These are phyloP conservation scores for Phenganax stokvisi DNA, from an alignment of 92 coral and sea anemone genomes.

Conservation along the genomic window DNA sequence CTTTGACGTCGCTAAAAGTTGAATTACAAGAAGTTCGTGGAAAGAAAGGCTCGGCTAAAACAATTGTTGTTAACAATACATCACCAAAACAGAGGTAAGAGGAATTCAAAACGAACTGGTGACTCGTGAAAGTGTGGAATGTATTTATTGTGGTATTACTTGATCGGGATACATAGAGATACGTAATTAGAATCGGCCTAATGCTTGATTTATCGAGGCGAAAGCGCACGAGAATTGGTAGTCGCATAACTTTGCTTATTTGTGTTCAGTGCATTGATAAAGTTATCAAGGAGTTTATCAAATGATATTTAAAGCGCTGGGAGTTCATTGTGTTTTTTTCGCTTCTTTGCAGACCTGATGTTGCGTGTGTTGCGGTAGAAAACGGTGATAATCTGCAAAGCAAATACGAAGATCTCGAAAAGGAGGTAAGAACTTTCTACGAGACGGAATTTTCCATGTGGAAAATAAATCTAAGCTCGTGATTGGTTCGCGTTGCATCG, in stretches of 20 bases:
- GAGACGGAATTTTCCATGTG: no score
- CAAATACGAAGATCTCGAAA: slow-evolving; percentile 64
- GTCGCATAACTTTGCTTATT: no score
- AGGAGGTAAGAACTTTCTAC: slow-evolving; percentile 54
- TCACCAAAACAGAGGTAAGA: slow-evolving; percentile 9
- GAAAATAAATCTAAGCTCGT: no score
- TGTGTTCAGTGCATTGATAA: no score
- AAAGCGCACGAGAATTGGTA: no score
- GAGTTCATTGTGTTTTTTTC: background rate
- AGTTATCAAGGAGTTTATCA: no score
- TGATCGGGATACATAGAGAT: background rate
- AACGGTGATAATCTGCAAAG: slow-evolving; percentile 41
- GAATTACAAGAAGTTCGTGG: slow-evolving; percentile 37
- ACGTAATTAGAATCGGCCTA: no score
- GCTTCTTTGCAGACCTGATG: background rate
- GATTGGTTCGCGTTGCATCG: no score
- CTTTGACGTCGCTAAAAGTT: background rate
- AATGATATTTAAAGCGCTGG: background rate
- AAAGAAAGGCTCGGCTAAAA: slow-evolving; percentile 27
- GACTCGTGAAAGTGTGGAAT: no score
- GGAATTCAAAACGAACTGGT: background rate
- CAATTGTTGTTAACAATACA: slow-evolving; percentile 10
- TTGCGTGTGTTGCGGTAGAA: slow-evolving; percentile 50
- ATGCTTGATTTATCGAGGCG: no score
- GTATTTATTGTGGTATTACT: background rate